Conservation (phyloP, 2,113 vertebrate species). For the Irena cyanogastra region DNA sequence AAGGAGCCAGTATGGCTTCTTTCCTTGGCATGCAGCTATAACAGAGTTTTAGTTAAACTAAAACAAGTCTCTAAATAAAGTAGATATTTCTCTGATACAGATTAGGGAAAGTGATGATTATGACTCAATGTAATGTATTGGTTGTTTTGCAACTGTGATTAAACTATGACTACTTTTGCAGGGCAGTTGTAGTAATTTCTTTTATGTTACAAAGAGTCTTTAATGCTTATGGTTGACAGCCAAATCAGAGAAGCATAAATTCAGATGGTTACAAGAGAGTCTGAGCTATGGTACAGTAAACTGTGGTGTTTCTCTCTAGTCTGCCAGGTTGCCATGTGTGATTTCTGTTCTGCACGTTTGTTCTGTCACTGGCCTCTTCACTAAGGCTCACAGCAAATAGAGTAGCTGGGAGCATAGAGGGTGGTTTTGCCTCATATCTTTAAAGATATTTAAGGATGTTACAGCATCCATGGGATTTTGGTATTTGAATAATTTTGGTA, state of each 20-base stretch:
- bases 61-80: neutral
- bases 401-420: neutral
- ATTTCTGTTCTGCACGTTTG: neutral
- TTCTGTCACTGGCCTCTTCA: neutral
- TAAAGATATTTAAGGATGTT: neutral
- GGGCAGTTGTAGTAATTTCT: neutral
- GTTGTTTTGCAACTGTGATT: neutral
- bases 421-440: neutral
- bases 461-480: neutral
- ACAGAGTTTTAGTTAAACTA: neutral
- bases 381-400: neutral
- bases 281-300: neutral
- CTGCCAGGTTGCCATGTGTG: neutral
- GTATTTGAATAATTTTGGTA: neutral
- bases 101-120: neutral
- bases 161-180: neutral
- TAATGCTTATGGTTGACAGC: neutral
- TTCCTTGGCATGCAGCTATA: neutral
- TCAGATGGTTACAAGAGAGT: neutral
- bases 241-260: neutral
- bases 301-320: neutral
- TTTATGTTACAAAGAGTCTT: neutral
- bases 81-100: neutral
- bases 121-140: neutral
- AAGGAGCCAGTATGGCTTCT: neutral